Conservation (phyloP, 2,888 invertebrate genomes). For the Neoascia interrupta region DNA sequence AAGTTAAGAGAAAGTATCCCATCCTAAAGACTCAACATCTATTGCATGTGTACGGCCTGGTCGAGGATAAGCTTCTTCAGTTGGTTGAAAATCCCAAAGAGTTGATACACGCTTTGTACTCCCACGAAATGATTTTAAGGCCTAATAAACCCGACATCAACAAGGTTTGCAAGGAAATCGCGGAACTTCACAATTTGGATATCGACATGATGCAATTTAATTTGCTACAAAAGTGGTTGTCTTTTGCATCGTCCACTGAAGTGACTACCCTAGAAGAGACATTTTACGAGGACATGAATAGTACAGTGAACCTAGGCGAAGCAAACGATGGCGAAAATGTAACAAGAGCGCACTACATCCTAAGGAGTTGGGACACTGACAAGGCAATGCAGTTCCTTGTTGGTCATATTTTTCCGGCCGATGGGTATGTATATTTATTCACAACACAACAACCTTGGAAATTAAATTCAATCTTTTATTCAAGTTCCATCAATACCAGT, state of each 20-base stretch:
- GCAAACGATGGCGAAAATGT: slow-evolving; percentile 76
- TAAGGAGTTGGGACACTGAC: slow-evolving; percentile 77
- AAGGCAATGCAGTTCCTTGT: slow-evolving; percentile 77
- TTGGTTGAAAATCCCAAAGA: slow-evolving; percentile 77
- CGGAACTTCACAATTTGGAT: slow-evolving; percentile 75
- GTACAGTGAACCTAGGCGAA: slow-evolving; percentile 65
- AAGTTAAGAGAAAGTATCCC: slow-evolving; percentile 79
- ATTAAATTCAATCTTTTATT: slow-evolving; percentile 4
- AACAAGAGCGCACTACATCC: slow-evolving; percentile 78
- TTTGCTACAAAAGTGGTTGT: slow-evolving; percentile 78
- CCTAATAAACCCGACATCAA: slow-evolving; percentile 77
- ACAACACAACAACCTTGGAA: neutral
- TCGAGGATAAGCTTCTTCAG: slow-evolving; percentile 77
- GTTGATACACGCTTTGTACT: slow-evolving; percentile 76
- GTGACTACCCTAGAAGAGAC: slow-evolving; percentile 77
- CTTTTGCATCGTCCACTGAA: slow-evolving; percentile 74
- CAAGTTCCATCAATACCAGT: slow-evolving; percentile 73
- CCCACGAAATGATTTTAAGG: slow-evolving; percentile 76
- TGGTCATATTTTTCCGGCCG: slow-evolving; percentile 75
- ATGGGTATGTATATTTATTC: slow-evolving; percentile 73
- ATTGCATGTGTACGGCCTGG: slow-evolving; percentile 76
- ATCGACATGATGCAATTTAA: slow-evolving; percentile 76
- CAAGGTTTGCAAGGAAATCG: slow-evolving; percentile 76
- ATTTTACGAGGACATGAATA: slow-evolving; percentile 76
- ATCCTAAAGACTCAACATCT: slow-evolving; percentile 78